Evolutionary conservation across 2,113 vertebrate genomes (phyloP).

Genomic region (Channa maculata): DNA sequence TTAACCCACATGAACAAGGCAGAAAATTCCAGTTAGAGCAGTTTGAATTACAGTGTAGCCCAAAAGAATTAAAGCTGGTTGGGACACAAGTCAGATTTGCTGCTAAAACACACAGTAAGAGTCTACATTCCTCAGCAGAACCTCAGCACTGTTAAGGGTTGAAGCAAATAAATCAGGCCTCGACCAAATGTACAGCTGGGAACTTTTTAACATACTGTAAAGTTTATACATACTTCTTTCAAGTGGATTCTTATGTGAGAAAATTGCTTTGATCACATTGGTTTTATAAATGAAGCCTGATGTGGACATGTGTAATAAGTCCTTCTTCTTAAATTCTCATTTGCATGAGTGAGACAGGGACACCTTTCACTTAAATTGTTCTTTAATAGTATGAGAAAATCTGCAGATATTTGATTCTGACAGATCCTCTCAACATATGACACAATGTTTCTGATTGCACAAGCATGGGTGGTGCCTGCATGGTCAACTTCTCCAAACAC

Average conservation of each 20-base stretch:
- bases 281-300: background rate
- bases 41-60: slow-evolving; percentile 48
- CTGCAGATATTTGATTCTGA: background rate
- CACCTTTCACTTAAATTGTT: too few relatives aligned
- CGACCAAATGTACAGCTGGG: background rate
- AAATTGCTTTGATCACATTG: slow-evolving; percentile 12
- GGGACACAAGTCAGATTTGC: slow-evolving; percentile 24
- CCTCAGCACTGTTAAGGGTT: slow-evolving; percentile 14
- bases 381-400: background rate
- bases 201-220: slow-evolving; percentile 10
- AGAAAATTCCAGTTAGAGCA: slow-evolving; percentile 21
- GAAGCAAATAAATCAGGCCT: slow-evolving; percentile 37
- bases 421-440: background rate
- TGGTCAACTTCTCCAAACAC: too few relatives aligned
- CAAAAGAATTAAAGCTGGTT: slow-evolving; percentile 19
- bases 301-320: background rate
- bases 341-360: too few relatives aligned
- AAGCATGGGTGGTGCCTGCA: background rate
- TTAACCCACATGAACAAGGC: slow-evolving; percentile 18
- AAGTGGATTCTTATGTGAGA: background rate
- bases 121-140: slow-evolving; percentile 17
- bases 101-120: slow-evolving; percentile 6
- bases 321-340: too few relatives aligned
- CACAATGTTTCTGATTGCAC: background rate
- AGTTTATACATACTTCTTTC: background rate